Evolutionary conservation across 2,888 invertebrate species (phyloP).

Genomic region (Metalampra italica): DNA sequence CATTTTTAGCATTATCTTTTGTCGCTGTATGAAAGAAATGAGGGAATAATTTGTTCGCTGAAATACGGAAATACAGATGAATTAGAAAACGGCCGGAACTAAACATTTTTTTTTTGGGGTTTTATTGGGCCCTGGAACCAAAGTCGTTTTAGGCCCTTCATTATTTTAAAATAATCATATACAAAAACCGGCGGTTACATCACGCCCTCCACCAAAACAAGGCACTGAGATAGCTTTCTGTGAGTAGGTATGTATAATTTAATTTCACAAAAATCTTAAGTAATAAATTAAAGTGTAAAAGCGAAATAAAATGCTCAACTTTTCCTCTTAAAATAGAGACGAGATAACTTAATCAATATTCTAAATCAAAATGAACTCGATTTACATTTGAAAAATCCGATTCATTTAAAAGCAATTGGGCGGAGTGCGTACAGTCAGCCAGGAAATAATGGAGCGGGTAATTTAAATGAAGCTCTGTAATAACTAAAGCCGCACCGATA

Average conservation of each 20-base stretch:
- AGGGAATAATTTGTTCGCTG: too few species aligned
- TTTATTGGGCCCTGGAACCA: too few species aligned
- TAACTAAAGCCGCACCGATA: too few species aligned
- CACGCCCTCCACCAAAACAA: too few species aligned
- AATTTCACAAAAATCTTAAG: not conserved
- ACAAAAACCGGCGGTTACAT: too few species aligned
- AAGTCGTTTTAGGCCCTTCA: too few species aligned
- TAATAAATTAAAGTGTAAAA: too few species aligned
- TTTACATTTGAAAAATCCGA: constrained; percentile 24
- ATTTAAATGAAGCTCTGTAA: not conserved
- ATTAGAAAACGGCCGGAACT: too few species aligned
- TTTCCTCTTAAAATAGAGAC: not conserved
- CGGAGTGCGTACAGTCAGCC: not conserved
- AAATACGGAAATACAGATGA: too few species aligned
- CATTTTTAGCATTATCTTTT: not conserved
- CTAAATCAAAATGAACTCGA: constrained; percentile 30
- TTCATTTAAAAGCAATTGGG: constrained; percentile 1
- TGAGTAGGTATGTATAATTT: not conserved
- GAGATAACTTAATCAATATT: constrained; percentile 23
- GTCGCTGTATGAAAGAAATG: not conserved
- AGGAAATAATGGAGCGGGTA: not conserved
- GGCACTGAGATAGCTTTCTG: too few species aligned
- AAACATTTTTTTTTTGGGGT: too few species aligned
- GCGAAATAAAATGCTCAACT: not conserved
- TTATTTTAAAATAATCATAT: too few species aligned